A percentile compares a stretch with the other conserved stretches of the same genome.
These are phyloP conservation scores for Myanophis thanlyinensis DNA, from an alignment of 2,113 vertebrate species.

Conservation along the genomic window DNA sequence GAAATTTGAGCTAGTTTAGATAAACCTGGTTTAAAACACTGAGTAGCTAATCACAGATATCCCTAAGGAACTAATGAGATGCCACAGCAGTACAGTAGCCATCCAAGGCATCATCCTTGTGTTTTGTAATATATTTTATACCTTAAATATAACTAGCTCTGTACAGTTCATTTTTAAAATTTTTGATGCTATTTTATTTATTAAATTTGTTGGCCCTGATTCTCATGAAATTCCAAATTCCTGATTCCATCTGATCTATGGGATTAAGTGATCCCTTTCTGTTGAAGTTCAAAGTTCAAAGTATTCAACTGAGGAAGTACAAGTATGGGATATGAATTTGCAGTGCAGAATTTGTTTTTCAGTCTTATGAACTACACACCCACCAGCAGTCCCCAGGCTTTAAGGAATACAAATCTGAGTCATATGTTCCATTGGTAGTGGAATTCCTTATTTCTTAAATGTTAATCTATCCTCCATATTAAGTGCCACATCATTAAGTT, in stretches of 20 bases:
- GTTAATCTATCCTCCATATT: background rate
- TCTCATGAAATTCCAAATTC: background rate
- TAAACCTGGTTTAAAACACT: background rate
- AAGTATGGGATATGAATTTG: background rate
- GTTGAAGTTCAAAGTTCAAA: background rate
- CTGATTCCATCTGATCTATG: background rate
- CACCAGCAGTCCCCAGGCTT: background rate
- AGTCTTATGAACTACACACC: background rate
- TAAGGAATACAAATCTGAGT: background rate
- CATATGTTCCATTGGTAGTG: background rate
- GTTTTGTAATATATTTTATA: background rate
- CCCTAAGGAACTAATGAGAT: background rate
- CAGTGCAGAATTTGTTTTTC: background rate
- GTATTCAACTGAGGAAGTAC: background rate
- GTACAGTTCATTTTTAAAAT: background rate
- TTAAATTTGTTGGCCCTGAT: background rate
- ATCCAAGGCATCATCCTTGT: background rate
- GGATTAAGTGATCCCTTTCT: background rate
- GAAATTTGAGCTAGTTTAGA: background rate
- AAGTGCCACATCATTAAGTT: background rate
- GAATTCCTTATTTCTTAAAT: background rate
- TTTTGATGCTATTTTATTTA: background rate
- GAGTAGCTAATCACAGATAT: background rate
- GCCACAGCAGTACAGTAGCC: background rate
- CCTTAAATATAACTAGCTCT: background rate